Base-by-base conservation (phyloP, 2,113 vertebrate genomes). In the Dunckerocampus dactyliophorus region DNA sequence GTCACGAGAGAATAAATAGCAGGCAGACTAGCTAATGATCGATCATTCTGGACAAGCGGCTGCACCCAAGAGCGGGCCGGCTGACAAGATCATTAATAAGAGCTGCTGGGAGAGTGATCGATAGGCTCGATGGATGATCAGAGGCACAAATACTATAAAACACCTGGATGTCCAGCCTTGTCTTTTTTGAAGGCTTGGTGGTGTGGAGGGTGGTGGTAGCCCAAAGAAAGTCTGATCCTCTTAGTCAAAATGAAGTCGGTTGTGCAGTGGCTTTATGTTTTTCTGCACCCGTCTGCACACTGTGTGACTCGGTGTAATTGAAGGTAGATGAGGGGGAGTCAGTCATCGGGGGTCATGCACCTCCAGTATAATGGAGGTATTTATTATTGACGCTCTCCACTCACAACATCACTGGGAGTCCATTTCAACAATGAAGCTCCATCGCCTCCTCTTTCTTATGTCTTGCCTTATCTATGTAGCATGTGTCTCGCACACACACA, bases 51-150 rank as follows among this genome's bases (percentile, higher is more conserved):
- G 92, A 93, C 92, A 93, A 91, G 80, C 90, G 88, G 84, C 77
- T 86, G 91, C 92, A 91, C 90, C 89, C 88, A 45, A 85, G 90
- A 89, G 88, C 90, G 79, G 59, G 80, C 86, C 75, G 64, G 20
- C 89, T 94, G 94, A 95, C 93, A 93, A 91, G 86, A 92, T 91
- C 93, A 94, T 95, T 95, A 94, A 95, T 95, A 94, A 94, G 92
- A 88, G 89, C 88, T 87, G 79, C 88, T 87, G 81, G 90, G 88
- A 90, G 87, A 82, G 74, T 91, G 89, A 94, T 94, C 91, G 91
- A 94, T 94, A 74, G 91, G 85, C 84, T 66, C 94, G 93, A 95
- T 93, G 92, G 91, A 95, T 94, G 93, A 92, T 89, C 92, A 87
- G 88, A 91, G 92, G 89, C 89, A 92, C 91, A 92, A 92, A 94